These are phyloP conservation scores for Aegithalos caudatus DNA, from an alignment of 2,113 vertebrate genomes.

Conservation along the genomic window DNA sequence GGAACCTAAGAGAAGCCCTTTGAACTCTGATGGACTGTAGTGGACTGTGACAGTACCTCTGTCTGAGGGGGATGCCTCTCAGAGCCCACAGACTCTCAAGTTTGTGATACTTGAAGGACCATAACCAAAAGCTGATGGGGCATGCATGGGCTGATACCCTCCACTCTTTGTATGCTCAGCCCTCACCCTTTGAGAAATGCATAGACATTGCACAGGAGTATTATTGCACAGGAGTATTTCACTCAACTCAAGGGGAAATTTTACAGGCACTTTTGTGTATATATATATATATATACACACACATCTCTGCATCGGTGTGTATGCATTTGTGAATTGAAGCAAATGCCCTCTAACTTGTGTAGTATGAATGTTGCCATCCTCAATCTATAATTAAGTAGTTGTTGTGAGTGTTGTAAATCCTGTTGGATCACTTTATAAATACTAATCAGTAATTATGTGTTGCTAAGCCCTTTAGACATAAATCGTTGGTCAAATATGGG, in stretches of 20 bases:
- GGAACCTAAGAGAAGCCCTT: neutral
- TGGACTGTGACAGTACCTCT: neutral
- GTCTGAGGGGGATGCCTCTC: neutral
- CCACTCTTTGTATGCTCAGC: fast-evolving
- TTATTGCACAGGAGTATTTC: neutral
- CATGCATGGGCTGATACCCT: neutral
- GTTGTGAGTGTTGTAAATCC: neutral
- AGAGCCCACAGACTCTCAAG: neutral
- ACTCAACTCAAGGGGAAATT: neutral
- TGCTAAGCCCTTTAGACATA: neutral
- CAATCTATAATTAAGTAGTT: neutral
- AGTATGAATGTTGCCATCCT: neutral
- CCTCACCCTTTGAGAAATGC: neutral
- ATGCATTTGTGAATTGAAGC: neutral
- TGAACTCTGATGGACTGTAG: neutral
- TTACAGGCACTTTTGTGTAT: neutral
- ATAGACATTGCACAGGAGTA: too few species aligned
- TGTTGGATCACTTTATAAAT: neutral
- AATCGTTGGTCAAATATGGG: fast-evolving
- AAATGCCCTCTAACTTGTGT: neutral
- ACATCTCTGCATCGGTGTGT: neutral
- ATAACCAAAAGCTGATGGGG: neutral
- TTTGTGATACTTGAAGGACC: neutral
- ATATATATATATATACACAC: neutral
- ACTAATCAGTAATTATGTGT: neutral